Base-by-base conservation (phyloP, 2,888 invertebrate species). In the Cephus sareptanus region DNA sequence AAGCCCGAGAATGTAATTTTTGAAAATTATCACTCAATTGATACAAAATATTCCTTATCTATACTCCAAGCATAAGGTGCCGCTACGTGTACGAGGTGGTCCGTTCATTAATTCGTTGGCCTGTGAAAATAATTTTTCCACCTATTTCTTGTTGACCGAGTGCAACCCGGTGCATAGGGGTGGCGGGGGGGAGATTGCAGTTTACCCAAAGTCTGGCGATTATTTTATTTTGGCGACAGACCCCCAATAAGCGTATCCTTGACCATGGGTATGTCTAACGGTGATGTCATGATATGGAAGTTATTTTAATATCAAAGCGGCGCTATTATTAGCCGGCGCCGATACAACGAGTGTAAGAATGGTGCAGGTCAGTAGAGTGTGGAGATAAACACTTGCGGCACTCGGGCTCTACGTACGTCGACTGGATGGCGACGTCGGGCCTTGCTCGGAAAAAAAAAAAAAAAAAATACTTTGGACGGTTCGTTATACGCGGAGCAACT, bases 231-330 rank as follows among this genome's bases (percentile, higher is more conserved):
- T 40, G 15, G 6, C 9, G 23, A 23, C 23, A 56, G 9, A 23
- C 23, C 2, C 2, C 9, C 9, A 9, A 56, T 23, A 15, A 56
- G 35, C 74, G 1, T 23, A 79, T 79, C 83, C 82, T 83, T 83
- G 82, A 79, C 83, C 83, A 79, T 82, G 81, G 79, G 76, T 78
- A 77, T 76, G 81, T 79, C 77, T 78, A 79, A 79, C 79, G 81
- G 69, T 73, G 78, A 78, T 76, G 76, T 76, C 69, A 75, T 35
- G 76, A 73, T 73, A 56, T 73, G 33, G 23, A 75, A 79, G 83
- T 82, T 83, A 81, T 84, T 83, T 84, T 83, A 84, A 84, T 84
- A 84, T 84, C 83, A 83, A 83, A 82, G 82, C 69, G 80, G 80
- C 34, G 34, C 80, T 84, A 84, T 84, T 84, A 83, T 81, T 83